Conservation (phyloP, 2,113 vertebrate species). For the Pangasianodon hypophthalmus region DNA sequence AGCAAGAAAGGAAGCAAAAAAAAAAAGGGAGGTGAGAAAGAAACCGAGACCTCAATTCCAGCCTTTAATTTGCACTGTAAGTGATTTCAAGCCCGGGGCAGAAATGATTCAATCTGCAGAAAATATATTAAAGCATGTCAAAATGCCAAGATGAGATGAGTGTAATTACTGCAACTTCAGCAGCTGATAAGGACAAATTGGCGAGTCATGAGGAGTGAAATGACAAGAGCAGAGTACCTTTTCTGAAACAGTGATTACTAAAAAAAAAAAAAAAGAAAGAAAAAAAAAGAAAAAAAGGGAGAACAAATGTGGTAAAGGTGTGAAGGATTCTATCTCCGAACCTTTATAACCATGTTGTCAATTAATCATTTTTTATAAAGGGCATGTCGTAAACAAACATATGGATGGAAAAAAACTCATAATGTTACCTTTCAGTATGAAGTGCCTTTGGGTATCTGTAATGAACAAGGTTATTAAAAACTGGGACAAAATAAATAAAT, state of each 20-base stretch:
- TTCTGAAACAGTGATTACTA: neutral
- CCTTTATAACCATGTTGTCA: neutral
- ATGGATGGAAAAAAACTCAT: slow-evolving; percentile 8
- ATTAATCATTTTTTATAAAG: slow-evolving; percentile 28
- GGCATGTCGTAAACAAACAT: neutral
- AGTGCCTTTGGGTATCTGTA: neutral
- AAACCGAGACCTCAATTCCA: slow-evolving; percentile 16
- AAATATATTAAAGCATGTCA: slow-evolving; percentile 53
- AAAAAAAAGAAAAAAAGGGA: neutral
- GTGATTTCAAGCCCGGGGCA: slow-evolving; percentile 48
- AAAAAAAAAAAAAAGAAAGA: neutral
- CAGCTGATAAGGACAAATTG: slow-evolving; percentile 50
- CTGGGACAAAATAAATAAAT: neutral
- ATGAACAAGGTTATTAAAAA: slow-evolving; percentile 13
- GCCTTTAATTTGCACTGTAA: slow-evolving; percentile 40
- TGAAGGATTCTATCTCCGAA: neutral
- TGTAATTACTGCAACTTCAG: slow-evolving; percentile 50
- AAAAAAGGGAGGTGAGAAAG: neutral
- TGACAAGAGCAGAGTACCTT: neutral
- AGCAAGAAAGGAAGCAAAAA: neutral
- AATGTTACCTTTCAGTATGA: slow-evolving; percentile 31
- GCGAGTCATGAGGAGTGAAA: slow-evolving; percentile 14
- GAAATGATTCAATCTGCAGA: slow-evolving; percentile 59
- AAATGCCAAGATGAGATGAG: slow-evolving; percentile 36
- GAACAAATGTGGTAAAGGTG: neutral